Evolutionary conservation across 2,113 vertebrate species (phyloP).

Genomic region (Mola mola): DNA sequence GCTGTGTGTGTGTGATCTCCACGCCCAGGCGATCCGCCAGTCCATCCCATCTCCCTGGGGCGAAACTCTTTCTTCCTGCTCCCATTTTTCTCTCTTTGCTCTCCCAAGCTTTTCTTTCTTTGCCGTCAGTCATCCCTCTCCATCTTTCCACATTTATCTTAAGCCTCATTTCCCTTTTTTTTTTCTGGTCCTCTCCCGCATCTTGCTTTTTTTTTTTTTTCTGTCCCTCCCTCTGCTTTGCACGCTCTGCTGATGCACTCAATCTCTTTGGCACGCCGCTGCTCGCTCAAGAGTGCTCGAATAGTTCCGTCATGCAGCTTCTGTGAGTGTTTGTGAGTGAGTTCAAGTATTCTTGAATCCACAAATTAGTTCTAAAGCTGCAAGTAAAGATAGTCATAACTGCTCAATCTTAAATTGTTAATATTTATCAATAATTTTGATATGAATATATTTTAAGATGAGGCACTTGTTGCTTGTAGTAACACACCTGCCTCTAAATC

Average conservation of each 20-base stretch:
- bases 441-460: no score
- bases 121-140: slow-evolving; percentile 15
- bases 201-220: background rate
- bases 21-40: background rate
- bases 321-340: background rate
- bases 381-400: no score
- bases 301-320: slow-evolving; percentile 12
- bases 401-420: no score
- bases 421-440: no score
- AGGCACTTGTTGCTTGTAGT: no score
- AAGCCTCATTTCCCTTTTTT: slow-evolving; percentile 16
- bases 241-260: slow-evolving; percentile 48
- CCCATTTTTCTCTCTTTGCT: slow-evolving; percentile 2
- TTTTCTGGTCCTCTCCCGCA: background rate
- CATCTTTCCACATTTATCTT: slow-evolving; percentile 10
- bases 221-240: background rate
- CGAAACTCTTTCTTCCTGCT: slow-evolving; percentile 48
- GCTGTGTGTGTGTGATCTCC: slow-evolving; percentile 4
- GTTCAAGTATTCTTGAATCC: background rate
- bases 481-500: no score
- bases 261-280: slow-evolving; percentile 25
- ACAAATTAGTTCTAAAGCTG: no score
- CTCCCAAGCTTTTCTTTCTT: background rate
- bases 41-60: slow-evolving; percentile 41
- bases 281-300: slow-evolving; percentile 50